Evolutionary conservation across 2,113 vertebrate species (phyloP), one percentile per base, ranked within the genome.

Genomic region (Dipodomys spectabilis): DNA sequence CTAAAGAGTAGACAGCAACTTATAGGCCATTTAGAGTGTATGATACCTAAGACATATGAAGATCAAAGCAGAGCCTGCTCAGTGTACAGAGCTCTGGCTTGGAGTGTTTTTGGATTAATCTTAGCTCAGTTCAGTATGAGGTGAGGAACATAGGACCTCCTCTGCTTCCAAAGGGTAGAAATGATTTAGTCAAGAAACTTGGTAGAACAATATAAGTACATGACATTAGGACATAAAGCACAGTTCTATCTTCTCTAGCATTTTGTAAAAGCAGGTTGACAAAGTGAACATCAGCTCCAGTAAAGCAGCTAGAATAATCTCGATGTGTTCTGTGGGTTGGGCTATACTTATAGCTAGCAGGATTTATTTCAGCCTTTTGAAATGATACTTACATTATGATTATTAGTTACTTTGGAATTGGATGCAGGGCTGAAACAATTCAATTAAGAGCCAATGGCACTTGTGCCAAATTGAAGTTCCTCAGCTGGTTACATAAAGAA

Each of bases 391-490:
- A 32, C 25, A 53, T 39, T 85, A 91, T 53, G 64, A 74, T 90
- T 19, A 65, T 71, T 93, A 90, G 28, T 82, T 91, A 82, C 57
- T 28, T 53, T 90, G 88, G 65, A 45, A 74, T 78, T 23, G 73
- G 73, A 87, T 25, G 11, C 2, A 74, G 44, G 6, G 13, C 44
- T 62, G 45, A 90, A 91, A 86, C 27, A 78, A 88, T 79, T 30
- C 74, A 93, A 16, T 75, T 73, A 85, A 90, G 60, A n/a, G 16
- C 3, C 65, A 60, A 28, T 22, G 80, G 30, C 39, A 77, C 69
- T 93, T 92, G 20, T 8, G 57, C 53, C 30, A 85, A 79, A 77
- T 60, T 90, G 64, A 95, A 81, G n/a, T 75, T 87, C 27, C 32
- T 93, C n/a, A 65, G n/a, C 20, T 87, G 12, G 86, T 74, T 78